Evolutionary conservation across 2,888 invertebrate species (phyloP), one percentile per base, ranked within the genome.

Genomic region (Phyllotreta striolata): DNA sequence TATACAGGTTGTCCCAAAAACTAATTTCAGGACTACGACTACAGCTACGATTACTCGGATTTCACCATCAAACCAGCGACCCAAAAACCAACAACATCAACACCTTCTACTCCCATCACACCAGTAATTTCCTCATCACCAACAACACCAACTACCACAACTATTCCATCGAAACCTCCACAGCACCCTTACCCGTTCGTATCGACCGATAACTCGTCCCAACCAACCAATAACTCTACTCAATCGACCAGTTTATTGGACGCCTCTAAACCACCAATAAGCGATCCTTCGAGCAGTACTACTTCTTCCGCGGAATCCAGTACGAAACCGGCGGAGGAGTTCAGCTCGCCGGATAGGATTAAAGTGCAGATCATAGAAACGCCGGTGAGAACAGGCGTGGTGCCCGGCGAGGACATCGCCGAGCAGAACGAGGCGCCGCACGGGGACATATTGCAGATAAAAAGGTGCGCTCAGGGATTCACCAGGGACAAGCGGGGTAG

Each of bases 31-130:
- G 89, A 88, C 76, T 89, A 89, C 70, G 89, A 91, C 80, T 90
- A 90, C 76, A 86, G 87, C 55, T 91, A 91, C 77, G 90, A 91
- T 77, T 89, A 90, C 73, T 84, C 88, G 3, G 90, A 90, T 74
- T 86, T 90, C 79, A 91, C 90, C 13, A 83, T 89, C 74, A 90
- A 89, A 81, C 89, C 89, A 34, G 70, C 71, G 12, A 59, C 72
- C 68, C 73, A 75, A 4, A 71, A 68, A 61, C 70, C 69, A 8
- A 43, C 67, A 12, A 41, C 64, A 54, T 55, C 63, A 62, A 52
- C 44, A 35, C 55, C 63, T 14, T 61, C 10, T 13, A 63, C 63
- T 41, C 39, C 62, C 6, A 4, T 6, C 10, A 10, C 1, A n/a
- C 10, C 41, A n/a, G 9, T 2, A 9, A 41, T 10, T 41, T 65